A percentile compares a stretch with the other conserved stretches of the same genome.
Conservation (phyloP, 1,140 invertebrate species). For the Aphidius gifuensis region DNA sequence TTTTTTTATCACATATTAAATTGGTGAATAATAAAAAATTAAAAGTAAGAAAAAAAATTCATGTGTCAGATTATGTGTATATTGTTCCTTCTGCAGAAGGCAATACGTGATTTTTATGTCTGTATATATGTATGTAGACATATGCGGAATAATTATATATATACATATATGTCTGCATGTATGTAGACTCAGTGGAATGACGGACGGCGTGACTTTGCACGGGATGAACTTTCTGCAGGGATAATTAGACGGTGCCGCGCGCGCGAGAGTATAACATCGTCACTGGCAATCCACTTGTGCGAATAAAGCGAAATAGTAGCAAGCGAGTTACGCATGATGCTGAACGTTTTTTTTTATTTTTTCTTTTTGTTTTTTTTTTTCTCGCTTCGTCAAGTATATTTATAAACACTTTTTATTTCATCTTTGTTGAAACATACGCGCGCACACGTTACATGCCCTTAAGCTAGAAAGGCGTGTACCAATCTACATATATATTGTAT, state of each 20-base stretch:
- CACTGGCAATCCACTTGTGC: slow-evolving; percentile 15
- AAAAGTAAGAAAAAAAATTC: no score
- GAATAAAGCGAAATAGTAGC: slow-evolving; percentile 7
- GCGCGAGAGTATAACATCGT: slow-evolving; percentile 18
- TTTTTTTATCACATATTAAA: no score
- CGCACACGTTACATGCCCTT: no score
- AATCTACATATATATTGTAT: no score
- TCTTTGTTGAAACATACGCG: neutral
- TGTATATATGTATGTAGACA: neutral
- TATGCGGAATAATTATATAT: neutral
- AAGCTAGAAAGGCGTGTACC: neutral
- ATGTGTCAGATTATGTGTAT: no score
- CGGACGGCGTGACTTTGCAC: slow-evolving; percentile 26
- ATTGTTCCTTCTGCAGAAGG: no score
- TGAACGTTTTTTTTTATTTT: neutral
- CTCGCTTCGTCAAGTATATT: neutral
- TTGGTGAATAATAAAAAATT: no score
- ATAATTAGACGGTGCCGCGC: slow-evolving; percentile 39
- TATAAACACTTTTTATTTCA: neutral
- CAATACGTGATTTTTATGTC: neutral
- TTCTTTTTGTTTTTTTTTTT: neutral
- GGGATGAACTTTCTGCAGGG: slow-evolving; percentile 33
- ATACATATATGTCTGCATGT: neutral
- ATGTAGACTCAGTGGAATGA: slow-evolving; percentile 11
- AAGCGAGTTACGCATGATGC: slow-evolving; percentile 18